phyloP scores from a whole-genome alignment of 2,888 invertebrate genomes.

The Eristalis intricaria region DNA sequence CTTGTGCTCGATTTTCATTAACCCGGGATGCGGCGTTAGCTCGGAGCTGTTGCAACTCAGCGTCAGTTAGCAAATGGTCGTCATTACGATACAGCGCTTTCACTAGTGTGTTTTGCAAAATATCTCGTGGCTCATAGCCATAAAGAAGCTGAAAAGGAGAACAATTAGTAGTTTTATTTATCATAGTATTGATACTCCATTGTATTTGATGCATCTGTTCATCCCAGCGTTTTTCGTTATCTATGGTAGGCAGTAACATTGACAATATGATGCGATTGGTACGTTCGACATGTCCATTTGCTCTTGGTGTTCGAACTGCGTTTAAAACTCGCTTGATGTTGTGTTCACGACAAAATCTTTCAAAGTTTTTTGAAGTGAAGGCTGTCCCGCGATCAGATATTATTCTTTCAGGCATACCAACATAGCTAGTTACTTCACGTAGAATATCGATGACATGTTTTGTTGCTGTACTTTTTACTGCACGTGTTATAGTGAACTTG shows the following conservation, averaged over 20 bases:
- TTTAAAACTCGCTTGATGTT: too few species aligned
- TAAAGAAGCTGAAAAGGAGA: constrained; percentile 10
- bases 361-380: constrained; percentile 66
- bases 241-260: neutral
- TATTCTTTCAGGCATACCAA: too few species aligned
- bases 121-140: too few species aligned
- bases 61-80: too few species aligned
- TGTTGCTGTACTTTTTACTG: constrained; percentile 47
- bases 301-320: too few species aligned
- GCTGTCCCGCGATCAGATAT: constrained; percentile 74
- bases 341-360: constrained; percentile 60
- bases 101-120: too few species aligned
- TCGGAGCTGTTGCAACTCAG: neutral
- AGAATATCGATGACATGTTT: constrained; percentile 36
- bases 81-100: too few species aligned
- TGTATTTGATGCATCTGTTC: neutral
- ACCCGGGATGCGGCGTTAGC: constrained; percentile 23
- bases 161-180: neutral
- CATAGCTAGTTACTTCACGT: constrained; percentile 27
- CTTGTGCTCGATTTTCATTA: constrained; percentile 20
- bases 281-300: constrained; percentile 68
- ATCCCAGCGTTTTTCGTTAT: constrained; percentile 13
- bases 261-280: constrained; percentile 38
- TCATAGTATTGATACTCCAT: constrained; percentile 3
- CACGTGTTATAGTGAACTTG: constrained; percentile 38